A percentile compares a stretch with the other conserved stretches of the same genome.
Conservation (phyloP, 2,888 invertebrate species). For the Melipona beecheii region DNA sequence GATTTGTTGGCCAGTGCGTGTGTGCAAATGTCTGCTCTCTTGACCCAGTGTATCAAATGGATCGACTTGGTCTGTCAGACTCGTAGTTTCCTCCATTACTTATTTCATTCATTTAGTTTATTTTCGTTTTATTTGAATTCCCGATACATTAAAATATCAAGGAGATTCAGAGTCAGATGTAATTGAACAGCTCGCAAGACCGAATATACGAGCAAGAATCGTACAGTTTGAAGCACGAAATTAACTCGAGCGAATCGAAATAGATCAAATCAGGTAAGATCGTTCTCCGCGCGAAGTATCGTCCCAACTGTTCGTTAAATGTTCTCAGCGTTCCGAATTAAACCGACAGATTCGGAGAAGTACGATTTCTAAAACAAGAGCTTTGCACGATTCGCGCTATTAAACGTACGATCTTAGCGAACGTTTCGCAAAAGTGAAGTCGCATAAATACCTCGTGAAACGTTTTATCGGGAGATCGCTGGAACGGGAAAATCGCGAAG, state of each 20-base stretch:
- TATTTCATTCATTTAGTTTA: too few relatives aligned
- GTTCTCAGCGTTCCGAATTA: neutral
- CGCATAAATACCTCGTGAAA: slow-evolving; percentile 36
- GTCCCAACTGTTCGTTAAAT: too few relatives aligned
- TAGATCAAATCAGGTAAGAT: neutral
- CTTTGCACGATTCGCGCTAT: neutral
- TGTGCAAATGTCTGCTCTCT: too few relatives aligned
- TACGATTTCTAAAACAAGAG: too few relatives aligned
- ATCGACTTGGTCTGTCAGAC: too few relatives aligned
- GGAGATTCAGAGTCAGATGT: neutral
- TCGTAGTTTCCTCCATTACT: too few relatives aligned
- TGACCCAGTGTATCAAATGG: too few relatives aligned
- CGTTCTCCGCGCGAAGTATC: neutral
- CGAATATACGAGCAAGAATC: neutral
- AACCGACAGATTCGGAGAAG: neutral
- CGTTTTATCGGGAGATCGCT: slow-evolving; percentile 47
- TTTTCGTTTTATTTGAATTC: too few relatives aligned
- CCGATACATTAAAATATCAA: neutral
- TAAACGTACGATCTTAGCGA: neutral
- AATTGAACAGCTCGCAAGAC: neutral
- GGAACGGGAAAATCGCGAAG: slow-evolving; percentile 38
- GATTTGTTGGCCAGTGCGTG: too few relatives aligned
- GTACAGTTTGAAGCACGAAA: too few relatives aligned
- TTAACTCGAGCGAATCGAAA: neutral
- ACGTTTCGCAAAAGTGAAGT: neutral